Evolutionary conservation across 2,797 vertebrate species (phyloP), one percentile per base, ranked within the genome.

Genomic region (Scolopax bukidnonensis): DNA sequence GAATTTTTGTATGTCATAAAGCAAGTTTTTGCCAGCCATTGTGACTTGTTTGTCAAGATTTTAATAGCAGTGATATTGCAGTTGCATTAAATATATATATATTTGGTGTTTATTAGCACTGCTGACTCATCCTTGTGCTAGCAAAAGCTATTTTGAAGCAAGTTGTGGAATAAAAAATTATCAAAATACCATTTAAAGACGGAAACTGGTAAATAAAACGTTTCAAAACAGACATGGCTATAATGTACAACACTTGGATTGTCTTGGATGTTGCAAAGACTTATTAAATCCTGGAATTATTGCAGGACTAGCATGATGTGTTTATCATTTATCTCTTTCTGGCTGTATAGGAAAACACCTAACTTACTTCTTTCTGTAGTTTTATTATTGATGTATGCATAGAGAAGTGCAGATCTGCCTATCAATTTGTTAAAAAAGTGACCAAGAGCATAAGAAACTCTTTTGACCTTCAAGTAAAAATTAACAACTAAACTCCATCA

Each of bases 101-200:
- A 93, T 90, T 15, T 5, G 3, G 40, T 45, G 78, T 79, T 91
- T 76, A 63, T 80, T 59, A 87, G 65, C 68, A 79, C 51, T 63
- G 43, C 11, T 43, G 56, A 77, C 27, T 88, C 45, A 70, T 86
- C 63, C 41, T 85, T 68, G 38, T 75, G 36, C 68, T 84, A 86
- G 40, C 48, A 93, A 88, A 95, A 83, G 41, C 47, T 90, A 61
- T 84, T 96, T 64, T 87, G 64, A 97, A 94, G 51, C 40, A 92
- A 93, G 64, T 51, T 40, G 13, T 36, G 74, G 54, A 74, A 91
- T 38, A 94, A 83, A 91, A 81, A 90, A 15, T 57, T 40, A 57
- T 59, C 59, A 91, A 90, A 94, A 73, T 10, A 70, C 13, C 38
- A 85, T 82, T 95, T 88, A 70, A 73, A 86, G 47, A 71, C 75